These are phyloP conservation scores for Emydocephalus ijimae DNA, from an alignment of 2,113 vertebrate genomes.

Conservation along the genomic window DNA sequence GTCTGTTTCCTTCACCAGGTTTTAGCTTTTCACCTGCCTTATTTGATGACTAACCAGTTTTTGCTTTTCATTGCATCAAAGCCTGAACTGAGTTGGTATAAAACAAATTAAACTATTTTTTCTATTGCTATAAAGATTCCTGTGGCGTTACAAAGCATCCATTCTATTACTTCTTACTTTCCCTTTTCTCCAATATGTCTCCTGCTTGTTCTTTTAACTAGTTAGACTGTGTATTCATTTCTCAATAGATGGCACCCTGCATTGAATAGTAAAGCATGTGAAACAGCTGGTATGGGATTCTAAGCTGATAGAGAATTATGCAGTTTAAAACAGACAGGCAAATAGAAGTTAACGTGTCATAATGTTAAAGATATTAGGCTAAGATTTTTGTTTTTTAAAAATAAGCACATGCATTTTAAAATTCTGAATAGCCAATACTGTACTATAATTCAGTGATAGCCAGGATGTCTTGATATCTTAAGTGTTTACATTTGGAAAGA, in stretches of 20 bases:
- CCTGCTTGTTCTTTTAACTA: constrained; percentile 73
- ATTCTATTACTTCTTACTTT: constrained; percentile 64
- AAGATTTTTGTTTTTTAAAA: constrained; percentile 66
- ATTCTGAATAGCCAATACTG: constrained; percentile 47
- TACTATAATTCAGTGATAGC: constrained; percentile 29
- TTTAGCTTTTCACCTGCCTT: constrained; percentile 40
- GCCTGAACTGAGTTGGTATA: constrained; percentile 56
- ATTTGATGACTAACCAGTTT: constrained; percentile 31
- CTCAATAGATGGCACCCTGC: constrained; percentile 82
- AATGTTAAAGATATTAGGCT: constrained; percentile 67
- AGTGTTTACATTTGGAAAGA: constrained; percentile 21
- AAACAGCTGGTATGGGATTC: constrained; percentile 79
- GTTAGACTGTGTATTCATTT: constrained; percentile 68
- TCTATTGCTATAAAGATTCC: constrained; percentile 69
- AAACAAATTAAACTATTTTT: constrained; percentile 70
- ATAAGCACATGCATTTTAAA: constrained; percentile 50
- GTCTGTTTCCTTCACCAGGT: constrained; percentile 20
- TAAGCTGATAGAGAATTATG: constrained; percentile 68
- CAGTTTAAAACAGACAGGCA: constrained; percentile 69
- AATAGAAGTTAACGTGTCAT: constrained; percentile 68
- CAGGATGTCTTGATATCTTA: constrained; percentile 26
- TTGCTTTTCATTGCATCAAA: constrained; percentile 46
- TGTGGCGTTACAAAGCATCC: constrained; percentile 69
- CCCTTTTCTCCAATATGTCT: constrained; percentile 61
- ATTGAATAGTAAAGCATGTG: constrained; percentile 73